Base-by-base conservation (phyloP, 64 coral and sea anemone species). In the Orbicella faveolata region DNA sequence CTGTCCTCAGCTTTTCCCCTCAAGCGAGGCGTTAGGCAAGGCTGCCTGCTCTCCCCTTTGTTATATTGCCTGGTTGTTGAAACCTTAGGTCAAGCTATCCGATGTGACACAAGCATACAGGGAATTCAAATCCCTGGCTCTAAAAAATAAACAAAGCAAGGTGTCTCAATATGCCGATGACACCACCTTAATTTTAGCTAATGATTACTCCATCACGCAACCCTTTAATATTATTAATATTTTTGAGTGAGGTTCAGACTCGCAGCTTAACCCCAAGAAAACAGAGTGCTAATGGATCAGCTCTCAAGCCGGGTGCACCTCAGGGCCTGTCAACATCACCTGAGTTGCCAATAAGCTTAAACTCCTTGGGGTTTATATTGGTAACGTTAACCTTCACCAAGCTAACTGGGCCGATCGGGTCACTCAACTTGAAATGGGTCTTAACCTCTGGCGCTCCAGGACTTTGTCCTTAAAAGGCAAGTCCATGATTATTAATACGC, bases 271-370 rank as follows among this genome's bases (percentile, higher is more conserved):
- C 63, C 8, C 84, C 14, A n/a, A 80, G 44, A 92, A 87, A 87
- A 74, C 65, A 2, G 90, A 92, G 75, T 63, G 83, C n/a, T 87
- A 87, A n/a, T 81, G 83, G 91, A 87, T 87, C 0, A 84, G 91
- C 2, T 23, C 75, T 7, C 12, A 75, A 0, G 87, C 75, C 10
- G 64, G 84, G 11, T 26, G 30, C 0, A 21, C 11, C 0, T 7
- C 51, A 2, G 75, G 90, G 3, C 61, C 62, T 12, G 75, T 87
- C 0, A 34, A 74, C 19, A 87, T 92, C 1, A 76, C 75, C 6
- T 93, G 83, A 63, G 44, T 73, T 0, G 53, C 63, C 34, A 34
- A 54, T 44, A 67, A 80, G 30, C 74, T 92, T 19, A 92, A 86
- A 92, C 55, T 92, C 36, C 57, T 87, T 18, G 55, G 79, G 0